Percentiles rank a stretch among this genome's conserved stretches.
phyloP scores from a whole-genome alignment of 2,888 invertebrate genomes.

The Icerya purchasi region DNA sequence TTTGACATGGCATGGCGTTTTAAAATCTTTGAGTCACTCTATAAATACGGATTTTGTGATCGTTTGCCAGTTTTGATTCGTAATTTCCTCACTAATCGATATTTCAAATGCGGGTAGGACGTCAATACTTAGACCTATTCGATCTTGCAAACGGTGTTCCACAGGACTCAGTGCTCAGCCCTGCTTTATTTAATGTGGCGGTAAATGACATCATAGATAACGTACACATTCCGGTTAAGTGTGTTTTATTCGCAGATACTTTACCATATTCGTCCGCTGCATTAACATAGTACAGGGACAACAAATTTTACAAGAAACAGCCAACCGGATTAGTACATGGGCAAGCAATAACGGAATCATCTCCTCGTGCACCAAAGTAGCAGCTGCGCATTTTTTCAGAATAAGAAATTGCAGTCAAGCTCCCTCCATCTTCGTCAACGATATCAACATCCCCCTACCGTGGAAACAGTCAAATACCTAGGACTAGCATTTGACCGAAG shows the following conservation, averaged over 20 bases:
- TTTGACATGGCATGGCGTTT: not conserved
- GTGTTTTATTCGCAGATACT: not conserved
- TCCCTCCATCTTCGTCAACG: too few relatives aligned
- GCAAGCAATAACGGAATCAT: not conserved
- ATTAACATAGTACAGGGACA: too few relatives aligned
- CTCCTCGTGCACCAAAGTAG: not conserved
- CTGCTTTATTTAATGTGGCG: not conserved
- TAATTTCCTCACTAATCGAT: not conserved
- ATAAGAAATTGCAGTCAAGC: too few relatives aligned
- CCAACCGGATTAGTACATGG: not conserved
- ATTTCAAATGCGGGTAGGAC: not conserved
- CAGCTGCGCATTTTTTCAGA: too few relatives aligned
- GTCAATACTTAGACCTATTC: not conserved
- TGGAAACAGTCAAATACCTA: not conserved
- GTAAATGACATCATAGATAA: too few relatives aligned
- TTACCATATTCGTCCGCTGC: not conserved
- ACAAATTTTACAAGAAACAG: too few relatives aligned
- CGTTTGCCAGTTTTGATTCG: not conserved
- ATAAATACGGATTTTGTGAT: not conserved
- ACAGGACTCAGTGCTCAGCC: not conserved
- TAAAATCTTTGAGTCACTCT: not conserved
- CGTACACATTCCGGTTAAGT: too few relatives aligned
- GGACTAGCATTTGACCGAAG: not conserved
- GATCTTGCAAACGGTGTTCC: not conserved
- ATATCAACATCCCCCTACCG: too few relatives aligned